Base-by-base conservation (phyloP, 2,888 invertebrate species). In the Drosophila algonquin region DNA sequence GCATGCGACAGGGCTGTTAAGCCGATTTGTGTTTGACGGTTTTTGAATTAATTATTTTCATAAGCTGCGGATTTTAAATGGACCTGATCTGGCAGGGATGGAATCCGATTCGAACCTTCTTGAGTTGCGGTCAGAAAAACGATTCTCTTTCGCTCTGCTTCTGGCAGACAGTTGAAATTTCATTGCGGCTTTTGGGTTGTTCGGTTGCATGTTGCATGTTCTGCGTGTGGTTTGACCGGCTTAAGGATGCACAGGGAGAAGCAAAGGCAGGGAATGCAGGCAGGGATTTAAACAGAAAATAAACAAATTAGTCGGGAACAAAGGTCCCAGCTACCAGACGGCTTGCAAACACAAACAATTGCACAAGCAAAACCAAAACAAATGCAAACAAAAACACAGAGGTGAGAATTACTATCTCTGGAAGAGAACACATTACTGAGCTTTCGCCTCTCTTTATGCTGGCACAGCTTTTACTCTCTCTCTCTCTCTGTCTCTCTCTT, bases 261-360 rank as follows among this genome's bases (percentile, higher is more conserved):
- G 14, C 48, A 21, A 21, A 21, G 21, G 21, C 21, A 3, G 21
- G 21, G 21, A 21, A 3, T 21, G 16, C 16, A 14, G 35, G 53
- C 16, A 14, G 14, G 14, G 40, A 40, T 6, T 57, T 84, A 65
- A 60, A 64, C 64, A 70, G 71, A 75, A 73, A 68, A 87, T 83
- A 87, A 85, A 79, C 80, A 83, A 87, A 81, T 83, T 85, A 85
- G 80, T 60, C 60, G 67, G 67, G 68, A 75, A 81, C 86, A 87
- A 87, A 76, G 81, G 63, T 68, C 65, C 63, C 52, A 67, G 58
- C 70, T 16, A 57, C 46, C 57, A 87, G 80, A 65, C 72, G 88
- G 82, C 67, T 68, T 67, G 73, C 73, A 86, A 85, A 83, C 54
- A 67, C 78, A 87, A 87, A 80, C 80, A 87, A 69, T 57, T 58